Conservation (phyloP, 1,140 invertebrate species). For the Battus philenor region DNA sequence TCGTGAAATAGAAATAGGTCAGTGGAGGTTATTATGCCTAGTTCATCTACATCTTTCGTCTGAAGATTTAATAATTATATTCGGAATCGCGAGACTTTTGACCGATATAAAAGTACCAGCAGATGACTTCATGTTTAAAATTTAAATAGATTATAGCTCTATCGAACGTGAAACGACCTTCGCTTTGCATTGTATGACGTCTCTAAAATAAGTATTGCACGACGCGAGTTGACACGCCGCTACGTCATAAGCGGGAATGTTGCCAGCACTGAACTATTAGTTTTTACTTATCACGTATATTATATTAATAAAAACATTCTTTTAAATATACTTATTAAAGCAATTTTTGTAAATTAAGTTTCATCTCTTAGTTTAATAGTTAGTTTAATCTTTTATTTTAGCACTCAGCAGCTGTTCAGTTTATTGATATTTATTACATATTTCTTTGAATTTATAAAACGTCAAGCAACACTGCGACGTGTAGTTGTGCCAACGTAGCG, state of each 20-base stretch:
- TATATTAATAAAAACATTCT: too few relatives aligned
- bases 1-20: too few relatives aligned
- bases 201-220: neutral
- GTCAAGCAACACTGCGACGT: neutral
- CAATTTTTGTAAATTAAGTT: too few relatives aligned
- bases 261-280: neutral
- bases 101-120: neutral
- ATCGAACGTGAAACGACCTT: conserved; percentile 6
- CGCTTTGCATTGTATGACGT: conserved; percentile 7
- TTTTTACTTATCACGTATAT: too few relatives aligned
- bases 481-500: neutral
- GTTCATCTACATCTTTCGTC: too few relatives aligned
- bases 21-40: too few relatives aligned
- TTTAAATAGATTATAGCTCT: conserved; percentile 3
- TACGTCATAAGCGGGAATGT: conserved; percentile 7
- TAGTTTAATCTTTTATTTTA: too few relatives aligned
- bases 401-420: too few relatives aligned
- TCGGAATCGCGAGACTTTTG: too few relatives aligned
- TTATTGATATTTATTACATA: neutral
- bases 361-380: too few relatives aligned
- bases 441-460: neutral
- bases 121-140: conserved; percentile 12
- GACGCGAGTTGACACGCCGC: conserved; percentile 6
- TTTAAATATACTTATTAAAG: too few relatives aligned
- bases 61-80: too few relatives aligned